Percentiles rank a stretch among this genome's conserved stretches.
Evolutionary conservation across 2,113 vertebrate genomes (phyloP).

Genomic region (Chaetodon auriga): DNA sequence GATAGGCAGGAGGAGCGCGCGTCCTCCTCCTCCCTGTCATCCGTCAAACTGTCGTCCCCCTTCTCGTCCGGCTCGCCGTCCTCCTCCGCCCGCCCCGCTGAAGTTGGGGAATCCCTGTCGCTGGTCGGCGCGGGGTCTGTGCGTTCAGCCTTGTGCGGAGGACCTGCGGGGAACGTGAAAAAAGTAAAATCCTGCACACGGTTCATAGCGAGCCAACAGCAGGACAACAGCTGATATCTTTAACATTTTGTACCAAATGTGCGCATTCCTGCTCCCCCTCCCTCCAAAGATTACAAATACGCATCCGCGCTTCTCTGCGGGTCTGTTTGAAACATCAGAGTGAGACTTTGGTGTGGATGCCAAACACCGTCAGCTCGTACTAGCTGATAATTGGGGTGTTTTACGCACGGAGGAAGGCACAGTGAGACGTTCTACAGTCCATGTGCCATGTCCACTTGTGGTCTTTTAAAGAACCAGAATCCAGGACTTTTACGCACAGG

Average conservation of each 20-base stretch:
- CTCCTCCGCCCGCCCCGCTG: slow-evolving; percentile 75
- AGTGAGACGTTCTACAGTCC: not conserved
- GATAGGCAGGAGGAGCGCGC: slow-evolving; percentile 48
- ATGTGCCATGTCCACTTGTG: slow-evolving; percentile 1
- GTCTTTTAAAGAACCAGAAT: not conserved
- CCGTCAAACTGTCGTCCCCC: slow-evolving; percentile 47
- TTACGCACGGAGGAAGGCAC: slow-evolving; percentile 18
- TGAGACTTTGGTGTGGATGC: slow-evolving; percentile 8
- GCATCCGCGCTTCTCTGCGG: not conserved
- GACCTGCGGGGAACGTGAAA: slow-evolving; percentile 46
- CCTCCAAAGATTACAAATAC: slow-evolving; percentile 3
- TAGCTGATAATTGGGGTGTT: slow-evolving; percentile 11
- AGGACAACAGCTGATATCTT: not conserved
- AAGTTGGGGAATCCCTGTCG: slow-evolving; percentile 85
- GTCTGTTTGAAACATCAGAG: not conserved
- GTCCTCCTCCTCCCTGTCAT: slow-evolving; percentile 66
- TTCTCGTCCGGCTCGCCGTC: slow-evolving; percentile 67
- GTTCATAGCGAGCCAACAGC: not conserved
- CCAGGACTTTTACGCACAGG: slow-evolving; percentile 7
- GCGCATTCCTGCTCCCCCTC: not conserved
- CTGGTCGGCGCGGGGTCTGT: slow-evolving; percentile 69
- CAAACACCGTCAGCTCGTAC: slow-evolving; percentile 4
- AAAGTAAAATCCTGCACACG: not conserved
- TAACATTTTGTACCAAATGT: not conserved
- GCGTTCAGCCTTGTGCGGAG: slow-evolving; percentile 7